phyloP scores from a whole-genome alignment of 1,140 invertebrate species.

The Pogonus chalceus region DNA sequence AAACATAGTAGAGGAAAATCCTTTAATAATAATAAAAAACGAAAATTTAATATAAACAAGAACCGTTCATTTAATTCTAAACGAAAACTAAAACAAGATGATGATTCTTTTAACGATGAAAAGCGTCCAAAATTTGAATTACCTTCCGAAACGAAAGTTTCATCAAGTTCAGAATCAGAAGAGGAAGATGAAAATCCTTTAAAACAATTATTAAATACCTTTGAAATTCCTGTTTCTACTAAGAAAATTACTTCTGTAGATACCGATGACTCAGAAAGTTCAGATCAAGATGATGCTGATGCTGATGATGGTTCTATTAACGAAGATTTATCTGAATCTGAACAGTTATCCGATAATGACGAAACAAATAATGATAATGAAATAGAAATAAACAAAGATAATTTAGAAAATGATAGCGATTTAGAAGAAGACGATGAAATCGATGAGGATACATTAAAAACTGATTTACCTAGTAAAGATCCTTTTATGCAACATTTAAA shows the following conservation, averaged over 20 bases:
- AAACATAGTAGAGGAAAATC: too few species aligned
- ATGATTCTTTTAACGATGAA: too few species aligned
- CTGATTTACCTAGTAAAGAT: conserved; percentile 41
- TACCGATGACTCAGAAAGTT: conserved; percentile 16
- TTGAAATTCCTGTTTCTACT: conserved; percentile 27
- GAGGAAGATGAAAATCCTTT: conserved; percentile 44
- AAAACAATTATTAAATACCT: conserved; percentile 44
- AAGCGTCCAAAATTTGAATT: conserved; percentile 21
- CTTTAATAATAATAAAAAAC: too few species aligned
- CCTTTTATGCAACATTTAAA: conserved; percentile 54
- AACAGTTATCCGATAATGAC: conserved; percentile 30
- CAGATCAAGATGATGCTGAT: conserved; percentile 20
- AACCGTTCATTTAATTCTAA: too few species aligned
- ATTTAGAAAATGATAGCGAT: conserved; percentile 19
- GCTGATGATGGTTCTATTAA: conserved; percentile 22
- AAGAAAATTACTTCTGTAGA: conserved; percentile 26
- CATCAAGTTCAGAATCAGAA: conserved; percentile 20
- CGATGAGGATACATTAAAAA: conserved; percentile 29
- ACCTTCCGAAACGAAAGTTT: conserved; percentile 18
- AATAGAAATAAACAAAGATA: conserved; percentile 12
- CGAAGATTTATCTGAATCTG: conserved; percentile 20
- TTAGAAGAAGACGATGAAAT: conserved; percentile 34
- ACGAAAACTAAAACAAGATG: too few species aligned
- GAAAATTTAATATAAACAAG: too few species aligned
- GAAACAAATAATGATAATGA: conserved; percentile 19